Base-by-base conservation (phyloP, 2,888 invertebrate genomes). In the Cartodere bifasciata region DNA sequence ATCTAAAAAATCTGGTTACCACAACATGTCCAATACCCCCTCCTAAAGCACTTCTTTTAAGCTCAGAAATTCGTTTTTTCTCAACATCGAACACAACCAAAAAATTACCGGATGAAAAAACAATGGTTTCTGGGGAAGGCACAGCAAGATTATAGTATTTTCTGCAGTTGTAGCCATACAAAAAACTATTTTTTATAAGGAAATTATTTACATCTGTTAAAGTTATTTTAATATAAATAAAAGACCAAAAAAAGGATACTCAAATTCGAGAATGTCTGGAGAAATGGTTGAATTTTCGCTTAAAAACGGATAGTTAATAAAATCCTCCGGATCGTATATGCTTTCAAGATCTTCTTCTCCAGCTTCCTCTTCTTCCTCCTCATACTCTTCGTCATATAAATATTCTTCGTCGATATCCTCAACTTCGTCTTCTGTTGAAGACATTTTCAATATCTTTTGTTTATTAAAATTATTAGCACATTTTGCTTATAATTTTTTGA, bases 91-190 rank as follows among this genome's bases (percentile, higher is more conserved):
- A 72, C 47, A 90, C 78, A 42, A 82, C 73, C 16, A 91, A 65
- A 28, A 80, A 66, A 58, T 85, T 88, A 28, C 91, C 91, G 1
- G 88, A 77, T 1, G 74, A 71, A 65, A 81, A 91, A 34, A 83
- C 67, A 2, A 90, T 55, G 0, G 78, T 80, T 7, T 76, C 60
- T 3, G 74, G 68, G 52, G 87, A 85, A 23, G 82, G 69, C 3
- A 81, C 69, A 38, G 80, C 76, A 23, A 92, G 56, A 54, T 92
- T 92, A 51, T 78, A 84, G 35, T 75, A 69, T 46, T 76, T 79
- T 42, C 70, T 73, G 51, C 86, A 85, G 53, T 90, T 78, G 53
- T 87, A 92, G 5, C 87, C 87, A 55, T 77, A 90, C 0, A 88
- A 88, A 60, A 83, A 67, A 51, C 87, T 88, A 41, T 23, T 40